These are phyloP conservation scores for Drosophila pseudotakahashii DNA, from an alignment of 2,888 invertebrate genomes.

Conservation along the genomic window DNA sequence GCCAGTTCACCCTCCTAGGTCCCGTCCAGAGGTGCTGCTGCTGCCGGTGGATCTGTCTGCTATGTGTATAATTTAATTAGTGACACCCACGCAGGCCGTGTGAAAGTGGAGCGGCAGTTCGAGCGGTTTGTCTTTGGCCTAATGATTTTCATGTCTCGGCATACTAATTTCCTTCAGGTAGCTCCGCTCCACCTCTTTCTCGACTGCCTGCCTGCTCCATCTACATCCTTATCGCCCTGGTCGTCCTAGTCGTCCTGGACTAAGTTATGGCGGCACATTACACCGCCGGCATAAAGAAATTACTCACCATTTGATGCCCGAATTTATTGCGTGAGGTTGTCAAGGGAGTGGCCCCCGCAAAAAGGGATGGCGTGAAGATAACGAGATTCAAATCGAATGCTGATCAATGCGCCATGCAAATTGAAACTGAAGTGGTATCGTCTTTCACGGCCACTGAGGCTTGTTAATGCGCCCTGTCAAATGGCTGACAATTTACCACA, in stretches of 20 bases:
- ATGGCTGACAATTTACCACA: slow-evolving; percentile 41
- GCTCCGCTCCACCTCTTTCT: slow-evolving; percentile 17
- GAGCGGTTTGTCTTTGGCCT: slow-evolving; percentile 49
- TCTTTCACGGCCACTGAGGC: slow-evolving; percentile 26
- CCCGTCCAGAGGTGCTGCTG: slow-evolving; percentile 7
- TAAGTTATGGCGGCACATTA: slow-evolving; percentile 70
- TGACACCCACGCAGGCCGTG: slow-evolving; percentile 58
- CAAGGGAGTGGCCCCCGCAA: slow-evolving; percentile 18
- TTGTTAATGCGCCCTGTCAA: slow-evolving; percentile 39
- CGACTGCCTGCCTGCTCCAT: slow-evolving; percentile 1
- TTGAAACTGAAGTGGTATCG: slow-evolving; percentile 64
- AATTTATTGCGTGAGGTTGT: slow-evolving; percentile 66
- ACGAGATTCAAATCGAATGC: slow-evolving; percentile 77
- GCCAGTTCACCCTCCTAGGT: slow-evolving; percentile 1
- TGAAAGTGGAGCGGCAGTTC: slow-evolving; percentile 26
- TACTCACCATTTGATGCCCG: slow-evolving; percentile 73
- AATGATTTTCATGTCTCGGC: slow-evolving; percentile 77
- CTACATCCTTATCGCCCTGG: slow-evolving; percentile 4
- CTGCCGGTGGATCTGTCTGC: slow-evolving; percentile 33
- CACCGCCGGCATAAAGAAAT: slow-evolving; percentile 54
- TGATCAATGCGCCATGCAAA: slow-evolving; percentile 74
- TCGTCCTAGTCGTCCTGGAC: slow-evolving; percentile 1
- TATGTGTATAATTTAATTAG: slow-evolving; percentile 76
- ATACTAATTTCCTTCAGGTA: slow-evolving; percentile 71
- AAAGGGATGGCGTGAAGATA: slow-evolving; percentile 43